phyloP scores from a whole-genome alignment of 2,888 invertebrate genomes.

The Drosophila borborema region DNA sequence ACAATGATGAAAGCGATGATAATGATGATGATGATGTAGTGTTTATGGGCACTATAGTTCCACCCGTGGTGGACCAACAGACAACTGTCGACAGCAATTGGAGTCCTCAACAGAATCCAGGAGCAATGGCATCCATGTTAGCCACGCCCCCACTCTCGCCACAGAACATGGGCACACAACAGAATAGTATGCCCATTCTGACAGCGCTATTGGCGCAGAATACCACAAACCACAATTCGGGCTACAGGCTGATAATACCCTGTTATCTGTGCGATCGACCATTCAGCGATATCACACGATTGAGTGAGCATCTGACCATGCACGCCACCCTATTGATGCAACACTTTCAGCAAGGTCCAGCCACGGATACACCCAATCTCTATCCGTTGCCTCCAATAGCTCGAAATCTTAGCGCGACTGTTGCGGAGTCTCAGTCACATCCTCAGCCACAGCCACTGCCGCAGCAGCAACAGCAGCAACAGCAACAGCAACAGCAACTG shows the following conservation, averaged over 20 bases:
- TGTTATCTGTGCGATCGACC: constrained; percentile 53
- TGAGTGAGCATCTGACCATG: constrained; percentile 37
- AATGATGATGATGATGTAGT: constrained; percentile 17
- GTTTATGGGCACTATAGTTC: neutral
- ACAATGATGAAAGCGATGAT: constrained; percentile 7
- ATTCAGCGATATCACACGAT: constrained; percentile 34
- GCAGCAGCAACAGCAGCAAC: no score
- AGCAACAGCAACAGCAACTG: no score
- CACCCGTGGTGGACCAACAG: no score
- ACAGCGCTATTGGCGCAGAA: constrained; percentile 15
- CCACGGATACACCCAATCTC: neutral
- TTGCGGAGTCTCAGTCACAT: neutral
- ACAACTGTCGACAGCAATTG: neutral
- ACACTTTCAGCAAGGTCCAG: no score
- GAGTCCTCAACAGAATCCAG: neutral
- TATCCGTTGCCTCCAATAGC: neutral
- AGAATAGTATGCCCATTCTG: constrained; percentile 44
- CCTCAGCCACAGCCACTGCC: neutral
- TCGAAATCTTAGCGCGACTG: neutral
- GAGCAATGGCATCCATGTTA: constrained; percentile 9
- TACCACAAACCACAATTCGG: no score
- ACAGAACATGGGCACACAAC: neutral
- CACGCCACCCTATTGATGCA: constrained; percentile 20
- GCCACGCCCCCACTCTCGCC: constrained; percentile 59
- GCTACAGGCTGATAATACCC: constrained; percentile 6